Evolutionary conservation across 2,797 vertebrate genomes (phyloP), one percentile per base, ranked within the genome.

Genomic region (Microctenopoma stevenorrisi): DNA sequence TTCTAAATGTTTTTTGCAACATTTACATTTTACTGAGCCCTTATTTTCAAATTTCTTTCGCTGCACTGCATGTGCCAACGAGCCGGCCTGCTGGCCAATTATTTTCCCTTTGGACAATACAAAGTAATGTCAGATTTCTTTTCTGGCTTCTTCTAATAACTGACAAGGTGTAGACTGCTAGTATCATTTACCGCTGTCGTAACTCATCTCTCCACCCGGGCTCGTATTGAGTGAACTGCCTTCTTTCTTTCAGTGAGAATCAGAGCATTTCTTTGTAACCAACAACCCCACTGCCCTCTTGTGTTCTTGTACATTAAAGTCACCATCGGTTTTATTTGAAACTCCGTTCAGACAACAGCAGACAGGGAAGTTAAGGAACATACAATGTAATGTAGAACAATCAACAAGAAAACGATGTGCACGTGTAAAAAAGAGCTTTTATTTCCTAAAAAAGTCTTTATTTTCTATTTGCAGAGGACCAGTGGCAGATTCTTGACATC

Each of bases 401-500:
- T 64, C 49, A 51, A 43, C 18, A 25, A 12, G 26, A 68, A 58
- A 64, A 74, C 18, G 30, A 44, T 40, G 13, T 26, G 42, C 49
- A 51, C 51, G 53, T 57, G 25, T 26, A 63, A 11, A 16, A 33
- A 33, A 6, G 35, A 16, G 10, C 2, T 40, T 38, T 57, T 64
- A 62, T 50, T 50, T 43, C 54, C 60, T 53, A 52, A 60, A 71
- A 59, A 51, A 22, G 69, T 43, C 14, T 46, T 69, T 78, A 72
- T 69, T 48, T 51, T 47, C 11, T 26, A 38, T 70, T 73, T 22
- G 22, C 64, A 61, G 66, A 43, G 68, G 57, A 38, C 52, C 25
- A 26, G 33, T 93, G 89, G 95, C 55, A 94, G 87, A 61, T 95
- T 95, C 44, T 94, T 95, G 59, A 93, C 91, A 61, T 94, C 94